Conservation (phyloP, 2,113 vertebrate genomes). For the mouse (Mus musculus) region GRCm39 chr12:82829501-82830000, state of each 20-base stretch:
- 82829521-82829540: neutral
- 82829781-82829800: neutral
- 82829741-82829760: neutral
- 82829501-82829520: conserved; percentile 14
- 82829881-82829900: too few relatives aligned
- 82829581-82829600: conserved; percentile 30
- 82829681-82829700: neutral
- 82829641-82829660: conserved; percentile 21
- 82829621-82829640: neutral
- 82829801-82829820: neutral
- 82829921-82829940: neutral
- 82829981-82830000: neutral
- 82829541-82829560: conserved; percentile 26
- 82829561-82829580: neutral
- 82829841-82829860: neutral
- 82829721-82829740: neutral
- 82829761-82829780: neutral
- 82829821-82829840: conserved; percentile 19
- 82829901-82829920: neutral
- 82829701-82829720: conserved; percentile 31
- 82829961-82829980: neutral
- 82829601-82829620: neutral
- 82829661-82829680: neutral
- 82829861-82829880: neutral
- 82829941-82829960: neutral